Evolutionary conservation across 1,140 invertebrate species (phyloP), one percentile per base, ranked within the genome.

Genomic region (Pectinophora gossypiella): DNA sequence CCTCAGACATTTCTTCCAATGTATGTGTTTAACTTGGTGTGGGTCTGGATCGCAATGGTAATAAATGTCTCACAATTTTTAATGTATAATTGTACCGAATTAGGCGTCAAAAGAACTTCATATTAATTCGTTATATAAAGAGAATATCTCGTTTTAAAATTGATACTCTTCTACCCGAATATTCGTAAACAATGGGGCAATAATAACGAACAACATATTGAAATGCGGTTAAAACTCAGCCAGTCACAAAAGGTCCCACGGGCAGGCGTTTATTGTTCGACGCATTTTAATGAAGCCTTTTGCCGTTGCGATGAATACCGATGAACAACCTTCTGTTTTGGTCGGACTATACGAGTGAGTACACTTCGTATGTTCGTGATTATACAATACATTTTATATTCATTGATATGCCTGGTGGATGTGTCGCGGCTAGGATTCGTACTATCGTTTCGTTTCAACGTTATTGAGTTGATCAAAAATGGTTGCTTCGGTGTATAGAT

Each of bases 251-350:
- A 72, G 74, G 66, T 71, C 75, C 72, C 75, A 51, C 38, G 67
- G 64, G 72, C 48, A 13, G 55, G 48, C 64, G 67, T 82, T 77
- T 79, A 81, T 82, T 80, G 73, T 80, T 70, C 66, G 52, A 52
- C 72, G 78, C 68, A 85, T 84, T 84, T 80, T 80, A 85, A 85
- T 85, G 81, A 82, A 75, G 62, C 69, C 56, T 61, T 55, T 59
- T 48, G 58, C 56, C 46, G 54, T 56, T 43, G 55, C 59, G 57
- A 69, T 82, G 78, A 80, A 82, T 82, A 76, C 72, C 70, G 68
- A 82, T 80, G 64, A 62, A 67, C 48, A 56, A 35, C 51, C 47
- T 59, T 36, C 19, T 47, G 45, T 19, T 27, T 32, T 40, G 36
- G 36, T 15, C 27, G 27, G 27, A 32, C 27, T 32, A 32, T 32